A percentile compares a stretch with the other conserved stretches of the same genome.
Conservation (phyloP, 2,888 invertebrate species). For the Kryphioiulus occultus region DNA sequence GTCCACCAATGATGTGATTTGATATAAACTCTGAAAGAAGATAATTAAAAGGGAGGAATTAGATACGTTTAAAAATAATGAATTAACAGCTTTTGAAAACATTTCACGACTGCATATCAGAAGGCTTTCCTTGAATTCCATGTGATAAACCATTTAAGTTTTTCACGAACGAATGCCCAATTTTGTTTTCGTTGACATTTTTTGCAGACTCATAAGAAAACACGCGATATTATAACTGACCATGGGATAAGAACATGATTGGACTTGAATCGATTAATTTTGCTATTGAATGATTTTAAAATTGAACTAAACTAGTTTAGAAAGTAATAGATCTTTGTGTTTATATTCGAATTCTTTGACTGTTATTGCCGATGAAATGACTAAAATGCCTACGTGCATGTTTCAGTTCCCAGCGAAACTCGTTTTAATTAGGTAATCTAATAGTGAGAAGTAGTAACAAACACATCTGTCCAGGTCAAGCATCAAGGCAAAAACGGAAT, state of each 20-base stretch:
- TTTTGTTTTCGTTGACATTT: background rate
- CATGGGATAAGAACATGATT: background rate
- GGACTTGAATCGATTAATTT: background rate
- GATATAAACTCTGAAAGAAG: conserved; percentile 46
- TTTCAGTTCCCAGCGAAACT: too few relatives aligned
- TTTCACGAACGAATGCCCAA: background rate
- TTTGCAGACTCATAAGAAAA: background rate
- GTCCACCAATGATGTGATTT: conserved; percentile 48
- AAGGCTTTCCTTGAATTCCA: background rate
- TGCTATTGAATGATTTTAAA: background rate
- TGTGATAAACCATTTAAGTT: background rate
- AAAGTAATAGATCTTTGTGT: background rate
- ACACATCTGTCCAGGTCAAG: too few relatives aligned
- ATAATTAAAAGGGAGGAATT: conserved; percentile 36
- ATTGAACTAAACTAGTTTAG: background rate
- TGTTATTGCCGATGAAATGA: too few relatives aligned
- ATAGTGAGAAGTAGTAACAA: too few relatives aligned
- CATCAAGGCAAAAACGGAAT: too few relatives aligned
- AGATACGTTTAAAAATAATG: conserved; percentile 32
- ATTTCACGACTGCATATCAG: background rate
- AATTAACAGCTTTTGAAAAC: background rate
- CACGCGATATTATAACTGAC: background rate
- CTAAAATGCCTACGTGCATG: too few relatives aligned
- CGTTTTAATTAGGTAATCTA: too few relatives aligned
- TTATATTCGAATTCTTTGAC: background rate